phyloP scores from a whole-genome alignment of 2,113 vertebrate species.

The Panthera tigris region DNA sequence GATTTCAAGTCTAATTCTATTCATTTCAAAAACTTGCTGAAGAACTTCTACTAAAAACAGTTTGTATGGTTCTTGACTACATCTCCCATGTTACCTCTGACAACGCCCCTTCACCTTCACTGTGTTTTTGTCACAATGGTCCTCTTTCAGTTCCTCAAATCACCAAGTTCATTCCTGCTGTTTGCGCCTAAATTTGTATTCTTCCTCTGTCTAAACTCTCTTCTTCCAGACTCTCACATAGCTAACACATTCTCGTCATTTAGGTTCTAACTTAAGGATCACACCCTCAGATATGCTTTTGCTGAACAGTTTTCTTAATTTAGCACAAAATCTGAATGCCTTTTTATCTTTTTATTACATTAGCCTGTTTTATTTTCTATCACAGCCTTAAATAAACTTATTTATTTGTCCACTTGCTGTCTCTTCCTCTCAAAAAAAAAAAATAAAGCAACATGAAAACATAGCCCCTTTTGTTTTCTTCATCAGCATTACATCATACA shows the following conservation, averaged over 20 bases:
- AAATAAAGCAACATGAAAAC: not conserved
- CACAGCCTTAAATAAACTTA: not conserved
- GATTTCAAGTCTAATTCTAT: not conserved
- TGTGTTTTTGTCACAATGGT: not conserved
- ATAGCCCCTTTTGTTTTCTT: not conserved
- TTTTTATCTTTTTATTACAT: not conserved
- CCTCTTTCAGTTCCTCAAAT: not conserved
- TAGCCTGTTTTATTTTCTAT: not conserved
- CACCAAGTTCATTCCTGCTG: not conserved
- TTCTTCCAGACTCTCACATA: not conserved
- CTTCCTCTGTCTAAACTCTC: fast-evolving
- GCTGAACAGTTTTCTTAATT: not conserved
- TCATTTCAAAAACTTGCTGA: not conserved
- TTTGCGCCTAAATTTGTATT: not conserved
- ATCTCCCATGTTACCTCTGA: not conserved
- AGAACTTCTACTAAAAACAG: not conserved
- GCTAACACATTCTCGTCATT: not conserved
- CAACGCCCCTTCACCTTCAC: not conserved
- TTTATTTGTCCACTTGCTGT: not conserved
- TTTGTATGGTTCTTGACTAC: not conserved
- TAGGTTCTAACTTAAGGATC: not conserved
- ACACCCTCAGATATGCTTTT: not conserved
- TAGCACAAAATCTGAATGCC: not conserved
- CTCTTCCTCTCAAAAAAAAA: not conserved
- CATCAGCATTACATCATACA: not conserved